Percentiles rank a stretch among this genome's conserved stretches.
Conservation (phyloP, 2,113 vertebrate genomes). For the Spermophilus dauricus region DNA sequence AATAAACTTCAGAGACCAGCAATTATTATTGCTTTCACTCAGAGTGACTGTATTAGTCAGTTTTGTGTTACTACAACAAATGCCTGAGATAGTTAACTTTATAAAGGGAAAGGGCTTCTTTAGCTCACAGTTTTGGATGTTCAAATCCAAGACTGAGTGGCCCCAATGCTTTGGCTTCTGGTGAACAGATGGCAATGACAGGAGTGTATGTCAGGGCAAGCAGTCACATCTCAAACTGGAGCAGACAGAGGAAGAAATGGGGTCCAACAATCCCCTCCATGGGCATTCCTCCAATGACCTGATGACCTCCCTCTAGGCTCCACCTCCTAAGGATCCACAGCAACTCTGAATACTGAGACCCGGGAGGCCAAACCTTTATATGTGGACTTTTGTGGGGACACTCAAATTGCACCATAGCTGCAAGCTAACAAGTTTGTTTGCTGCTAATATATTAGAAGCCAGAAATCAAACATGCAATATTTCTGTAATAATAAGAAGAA, state of each 20-base stretch:
- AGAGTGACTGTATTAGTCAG: neutral
- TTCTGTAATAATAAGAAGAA: slow-evolving; percentile 31
- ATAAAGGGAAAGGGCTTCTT: neutral
- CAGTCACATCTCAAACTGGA: neutral
- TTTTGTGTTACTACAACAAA: neutral
- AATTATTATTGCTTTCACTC: neutral
- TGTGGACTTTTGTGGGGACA: too few species aligned
- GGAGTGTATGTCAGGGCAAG: neutral
- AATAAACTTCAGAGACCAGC: neutral
- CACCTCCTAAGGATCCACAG: neutral
- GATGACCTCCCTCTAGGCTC: neutral
- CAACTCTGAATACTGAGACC: neutral
- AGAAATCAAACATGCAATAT: neutral
- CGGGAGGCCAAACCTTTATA: neutral
- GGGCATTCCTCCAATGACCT: too few species aligned
- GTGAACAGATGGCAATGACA: neutral
- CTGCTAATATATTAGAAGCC: slow-evolving; percentile 23
- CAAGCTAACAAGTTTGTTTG: neutral
- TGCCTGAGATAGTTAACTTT: neutral
- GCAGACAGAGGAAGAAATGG: neutral
- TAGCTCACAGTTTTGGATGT: neutral
- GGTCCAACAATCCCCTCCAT: rapidly evolving
- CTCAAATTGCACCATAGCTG: neutral
- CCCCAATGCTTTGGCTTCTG: neutral
- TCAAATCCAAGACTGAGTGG: neutral